Evolutionary conservation across 2,888 invertebrate genomes (phyloP), one percentile per base, ranked within the genome.

Genomic region (Mesorhabditis sp.): DNA sequence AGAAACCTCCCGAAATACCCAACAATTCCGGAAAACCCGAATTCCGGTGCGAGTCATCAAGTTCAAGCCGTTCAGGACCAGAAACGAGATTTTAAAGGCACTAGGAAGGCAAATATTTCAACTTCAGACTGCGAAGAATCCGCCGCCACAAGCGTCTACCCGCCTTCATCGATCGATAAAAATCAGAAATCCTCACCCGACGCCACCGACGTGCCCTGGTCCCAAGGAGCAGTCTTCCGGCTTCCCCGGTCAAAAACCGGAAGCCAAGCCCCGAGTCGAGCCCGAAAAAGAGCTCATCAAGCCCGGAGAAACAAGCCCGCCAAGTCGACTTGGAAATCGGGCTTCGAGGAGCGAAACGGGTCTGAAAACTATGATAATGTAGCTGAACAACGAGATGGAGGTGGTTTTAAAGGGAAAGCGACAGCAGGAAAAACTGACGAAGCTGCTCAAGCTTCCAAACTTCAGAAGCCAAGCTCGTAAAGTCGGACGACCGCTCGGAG

Each of bases 81-180:
- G 58, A 50, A 50, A 50, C 58, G 10, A n/a, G 58, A 10, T 50
- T 50, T 50, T 50, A n/a, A 50, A 50, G 58, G n/a, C 7, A n/a
- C 58, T 50, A 50, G 58, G n/a, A 50, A 50, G 7, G n/a, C 58
- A 50, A 10, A n/a, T 13, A 50, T 50, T 50, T 50, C 58, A 50
- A 50, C n/a, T n/a, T 50, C 58, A n/a, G 58, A 50, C n/a, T n/a
- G n/a, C 7, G 58, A 50, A n/a, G 58, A 50, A 50, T 50, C 58
- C 58, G 58, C 10, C 10, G 58, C 58, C 7, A 50, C 10, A 10
- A 50, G 58, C 58, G n/a, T 50, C 58, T 50, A 50, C n/a, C 58
- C 58, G 58, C 58, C 58, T 13, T 50, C 58, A 50, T 50, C 58
- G 58, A 50, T 50, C n/a, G 58, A 50, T 50, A 50, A 50, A 50